A percentile compares a stretch with the other conserved stretches of the same genome.
Evolutionary conservation across 1,140 invertebrate species (phyloP).

Genomic region (Bombus waltoni): DNA sequence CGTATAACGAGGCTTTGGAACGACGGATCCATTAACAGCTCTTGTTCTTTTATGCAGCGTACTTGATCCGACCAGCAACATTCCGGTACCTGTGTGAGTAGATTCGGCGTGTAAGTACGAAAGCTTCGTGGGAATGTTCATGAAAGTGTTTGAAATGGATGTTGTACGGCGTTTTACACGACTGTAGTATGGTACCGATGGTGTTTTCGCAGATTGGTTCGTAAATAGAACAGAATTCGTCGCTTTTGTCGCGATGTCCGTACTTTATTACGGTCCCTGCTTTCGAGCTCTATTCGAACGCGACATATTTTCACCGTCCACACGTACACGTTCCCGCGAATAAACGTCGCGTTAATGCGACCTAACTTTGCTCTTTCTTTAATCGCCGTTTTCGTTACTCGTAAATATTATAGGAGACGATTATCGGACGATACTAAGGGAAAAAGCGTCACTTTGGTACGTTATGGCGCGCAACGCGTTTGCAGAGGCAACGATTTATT

Average conservation of each 20-base stretch:
- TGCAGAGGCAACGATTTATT: not conserved
- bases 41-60: not conserved
- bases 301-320: too few species aligned
- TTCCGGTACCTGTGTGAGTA: too few species aligned
- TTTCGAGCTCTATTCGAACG: not conserved
- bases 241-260: not conserved
- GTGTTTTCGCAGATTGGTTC: constrained; percentile 48
- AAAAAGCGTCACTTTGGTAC: not conserved
- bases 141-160: constrained; percentile 35
- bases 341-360: too few species aligned
- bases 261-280: constrained; percentile 4
- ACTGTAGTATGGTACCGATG: not conserved
- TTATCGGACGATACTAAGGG: not conserved
- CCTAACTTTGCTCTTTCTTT: too few species aligned
- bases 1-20: not conserved
- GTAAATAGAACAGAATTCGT: constrained; percentile 36
- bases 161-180: constrained; percentile 47
- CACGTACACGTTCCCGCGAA: not conserved
- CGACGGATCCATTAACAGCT: not conserved
- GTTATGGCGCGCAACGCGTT: not conserved
- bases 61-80: not conserved
- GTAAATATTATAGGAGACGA: not conserved
- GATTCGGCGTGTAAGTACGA: not conserved
- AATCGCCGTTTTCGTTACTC: not conserved
- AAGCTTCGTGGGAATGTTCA: constrained; percentile 35